Percentiles rank a stretch among this genome's conserved stretches.
These are phyloP conservation scores for Ditylenchus weischeri DNA, from an alignment of 2,888 invertebrate species.

Conservation along the genomic window DNA sequence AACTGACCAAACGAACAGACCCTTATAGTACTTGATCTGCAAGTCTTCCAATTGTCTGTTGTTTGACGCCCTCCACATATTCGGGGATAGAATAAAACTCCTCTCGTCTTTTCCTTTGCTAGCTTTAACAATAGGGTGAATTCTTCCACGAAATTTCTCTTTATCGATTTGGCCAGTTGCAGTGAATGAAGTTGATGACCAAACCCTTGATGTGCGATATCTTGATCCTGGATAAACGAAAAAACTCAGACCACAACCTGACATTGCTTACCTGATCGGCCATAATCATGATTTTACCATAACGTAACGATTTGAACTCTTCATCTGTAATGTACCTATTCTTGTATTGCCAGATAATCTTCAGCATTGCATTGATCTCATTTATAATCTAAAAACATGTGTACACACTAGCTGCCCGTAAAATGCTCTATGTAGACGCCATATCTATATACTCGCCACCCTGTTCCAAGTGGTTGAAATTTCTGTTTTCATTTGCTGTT, in stretches of 20 bases:
- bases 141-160: constrained; percentile 80
- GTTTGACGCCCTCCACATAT: constrained; percentile 90
- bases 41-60: constrained; percentile 85
- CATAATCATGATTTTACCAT: constrained; percentile 98
- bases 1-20: constrained; percentile 59
- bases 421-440: too few species aligned
- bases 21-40: constrained; percentile 99
- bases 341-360: constrained; percentile 95
- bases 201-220: constrained; percentile 96
- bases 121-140: constrained; percentile 73
- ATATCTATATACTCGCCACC: too few species aligned
- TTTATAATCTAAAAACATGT: constrained; percentile 73
- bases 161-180: constrained; percentile 90
- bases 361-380: constrained; percentile 91
- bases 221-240: constrained; percentile 70
- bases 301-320: constrained; percentile 83
- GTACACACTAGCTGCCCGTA: too few species aligned
- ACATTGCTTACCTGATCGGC: constrained; percentile 82
- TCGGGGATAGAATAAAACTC: constrained; percentile 95
- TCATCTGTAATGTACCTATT: constrained; percentile 80
- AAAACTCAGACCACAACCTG: background rate
- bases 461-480: too few species aligned
- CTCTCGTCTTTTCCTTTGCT: constrained; percentile 62
- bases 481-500: too few species aligned
- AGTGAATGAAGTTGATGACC: constrained; percentile 97